phyloP scores from a whole-genome alignment of 1,140 invertebrate genomes.

The Mylabris phalerata region DNA sequence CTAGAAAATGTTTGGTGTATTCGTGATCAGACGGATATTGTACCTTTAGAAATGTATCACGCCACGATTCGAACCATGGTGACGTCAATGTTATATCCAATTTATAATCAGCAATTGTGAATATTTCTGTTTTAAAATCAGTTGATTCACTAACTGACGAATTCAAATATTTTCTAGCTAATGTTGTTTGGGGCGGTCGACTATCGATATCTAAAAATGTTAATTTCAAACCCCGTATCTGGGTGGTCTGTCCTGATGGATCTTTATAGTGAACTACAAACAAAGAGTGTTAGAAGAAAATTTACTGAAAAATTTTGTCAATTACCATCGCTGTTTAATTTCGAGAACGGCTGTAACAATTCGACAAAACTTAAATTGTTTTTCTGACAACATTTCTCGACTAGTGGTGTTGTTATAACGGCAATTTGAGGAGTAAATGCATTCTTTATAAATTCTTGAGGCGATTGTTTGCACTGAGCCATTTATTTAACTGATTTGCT shows the following conservation, averaged over 20 bases:
- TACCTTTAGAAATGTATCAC: slow-evolving; percentile 83
- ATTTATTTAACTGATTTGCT: slow-evolving; percentile 35
- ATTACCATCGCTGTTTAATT: slow-evolving; percentile 69
- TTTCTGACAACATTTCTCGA: slow-evolving; percentile 76
- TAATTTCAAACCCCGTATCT: slow-evolving; percentile 73
- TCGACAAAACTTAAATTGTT: slow-evolving; percentile 89
- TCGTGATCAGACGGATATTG: slow-evolving; percentile 91
- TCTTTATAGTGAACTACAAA: slow-evolving; percentile 73
- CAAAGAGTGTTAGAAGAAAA: slow-evolving; percentile 1
- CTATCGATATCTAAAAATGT: slow-evolving; percentile 74
- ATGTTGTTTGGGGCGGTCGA: slow-evolving; percentile 71
- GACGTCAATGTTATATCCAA: slow-evolving; percentile 66
- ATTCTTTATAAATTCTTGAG: slow-evolving; percentile 82
- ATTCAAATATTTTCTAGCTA: slow-evolving; percentile 79
- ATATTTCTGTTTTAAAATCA: slow-evolving; percentile 55
- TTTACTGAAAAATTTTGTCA: slow-evolving; percentile 15
- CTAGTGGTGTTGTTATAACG: slow-evolving; percentile 71
- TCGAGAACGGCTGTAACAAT: slow-evolving; percentile 83
- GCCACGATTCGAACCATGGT: slow-evolving; percentile 96
- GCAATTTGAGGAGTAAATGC: slow-evolving; percentile 85
- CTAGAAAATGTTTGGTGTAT: slow-evolving; percentile 89
- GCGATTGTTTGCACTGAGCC: slow-evolving; percentile 58
- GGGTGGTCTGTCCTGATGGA: slow-evolving; percentile 64
- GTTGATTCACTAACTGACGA: slow-evolving; percentile 72
- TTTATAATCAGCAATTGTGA: slow-evolving; percentile 46